These are phyloP conservation scores for Nesoenas mayeri DNA, from an alignment of 2,113 vertebrate species.

Conservation along the genomic window DNA sequence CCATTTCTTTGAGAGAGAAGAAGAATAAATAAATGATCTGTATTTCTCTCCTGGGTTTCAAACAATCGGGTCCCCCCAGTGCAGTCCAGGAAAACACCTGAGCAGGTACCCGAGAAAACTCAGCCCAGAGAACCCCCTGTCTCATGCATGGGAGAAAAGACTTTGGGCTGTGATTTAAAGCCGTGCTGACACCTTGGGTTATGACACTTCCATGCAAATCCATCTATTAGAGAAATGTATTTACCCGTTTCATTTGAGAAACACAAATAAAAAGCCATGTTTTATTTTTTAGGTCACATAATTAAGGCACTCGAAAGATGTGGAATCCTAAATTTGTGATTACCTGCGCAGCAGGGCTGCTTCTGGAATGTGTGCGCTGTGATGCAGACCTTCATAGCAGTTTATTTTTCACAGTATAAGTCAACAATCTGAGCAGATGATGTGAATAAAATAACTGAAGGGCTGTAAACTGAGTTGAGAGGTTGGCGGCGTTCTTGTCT, in stretches of 20 bases:
- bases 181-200: neutral
- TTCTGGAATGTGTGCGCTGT: neutral
- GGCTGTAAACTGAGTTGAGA: neutral
- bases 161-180: neutral
- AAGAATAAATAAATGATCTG: neutral
- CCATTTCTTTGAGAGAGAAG: neutral
- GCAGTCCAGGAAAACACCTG: neutral
- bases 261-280: neutral
- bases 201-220: neutral
- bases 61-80: neutral
- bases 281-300: neutral
- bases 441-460: neutral
- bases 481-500: neutral
- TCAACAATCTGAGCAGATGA: neutral
- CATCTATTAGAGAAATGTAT: neutral
- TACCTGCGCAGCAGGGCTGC: neutral
- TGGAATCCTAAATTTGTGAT: neutral
- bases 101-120: neutral
- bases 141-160: neutral
- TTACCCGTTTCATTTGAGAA: neutral
- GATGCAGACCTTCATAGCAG: neutral
- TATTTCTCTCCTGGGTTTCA: neutral
- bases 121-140: neutral
- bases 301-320: neutral
- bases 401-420: neutral